phyloP scores from a whole-genome alignment of 2,888 invertebrate species.

The Netelia fuscicornis region DNA sequence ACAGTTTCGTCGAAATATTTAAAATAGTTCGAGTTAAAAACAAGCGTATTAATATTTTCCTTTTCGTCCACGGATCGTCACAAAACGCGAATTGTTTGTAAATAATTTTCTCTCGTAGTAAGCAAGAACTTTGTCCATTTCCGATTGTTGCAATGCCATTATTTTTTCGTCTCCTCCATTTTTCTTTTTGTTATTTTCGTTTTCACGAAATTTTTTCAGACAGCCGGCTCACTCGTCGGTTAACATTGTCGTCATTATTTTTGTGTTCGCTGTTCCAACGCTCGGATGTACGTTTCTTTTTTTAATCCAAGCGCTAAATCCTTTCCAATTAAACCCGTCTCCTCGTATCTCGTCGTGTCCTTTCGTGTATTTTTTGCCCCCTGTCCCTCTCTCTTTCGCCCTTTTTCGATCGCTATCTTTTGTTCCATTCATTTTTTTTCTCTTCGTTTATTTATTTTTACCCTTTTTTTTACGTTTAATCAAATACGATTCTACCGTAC shows the following conservation, averaged over 20 bases:
- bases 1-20: too few relatives aligned
- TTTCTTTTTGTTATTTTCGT: neutral
- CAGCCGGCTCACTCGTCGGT: conserved; percentile 3
- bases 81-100: too few relatives aligned
- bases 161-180: neutral
- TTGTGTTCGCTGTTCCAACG: neutral
- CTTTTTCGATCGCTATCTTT: neutral
- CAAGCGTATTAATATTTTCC: too few relatives aligned
- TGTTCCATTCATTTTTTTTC: conserved; percentile 3
- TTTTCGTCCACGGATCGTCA: too few relatives aligned
- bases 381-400: neutral
- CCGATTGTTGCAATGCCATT: neutral
- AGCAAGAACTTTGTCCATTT: neutral
- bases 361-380: neutral
- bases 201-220: neutral
- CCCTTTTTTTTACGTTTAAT: conserved; percentile 28
- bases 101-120: too few relatives aligned
- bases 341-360: conserved; percentile 13
- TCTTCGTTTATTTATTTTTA: conserved; percentile 1
- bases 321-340: conserved; percentile 58
- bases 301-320: conserved; percentile 13
- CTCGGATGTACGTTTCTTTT: neutral
- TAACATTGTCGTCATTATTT: conserved; percentile 19
- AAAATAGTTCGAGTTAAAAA: too few relatives aligned
- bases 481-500: conserved; percentile 32